phyloP scores from a whole-genome alignment of 2,113 vertebrate genomes.

The Pungitius pungitius region DNA sequence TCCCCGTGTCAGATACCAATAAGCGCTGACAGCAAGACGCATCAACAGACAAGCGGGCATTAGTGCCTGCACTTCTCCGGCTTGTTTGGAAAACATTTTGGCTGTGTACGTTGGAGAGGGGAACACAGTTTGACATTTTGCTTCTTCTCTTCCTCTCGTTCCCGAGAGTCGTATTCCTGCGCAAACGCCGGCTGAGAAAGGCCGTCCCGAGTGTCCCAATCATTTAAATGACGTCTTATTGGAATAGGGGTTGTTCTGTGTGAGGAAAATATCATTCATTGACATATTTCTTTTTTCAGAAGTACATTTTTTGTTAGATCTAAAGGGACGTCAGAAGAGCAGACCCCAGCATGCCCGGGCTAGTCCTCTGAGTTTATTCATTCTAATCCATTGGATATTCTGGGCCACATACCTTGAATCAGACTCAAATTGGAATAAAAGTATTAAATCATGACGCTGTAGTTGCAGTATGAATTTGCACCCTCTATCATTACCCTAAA shows the following conservation, averaged over 20 bases:
- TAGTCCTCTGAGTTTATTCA: not conserved
- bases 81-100: conserved; percentile 18
- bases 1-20: conserved; percentile 10
- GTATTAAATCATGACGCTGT: not conserved
- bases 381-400: not conserved
- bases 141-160: not conserved
- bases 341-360: not conserved
- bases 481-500: conserved; percentile 9
- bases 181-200: not conserved
- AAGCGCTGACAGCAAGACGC: conserved; percentile 9
- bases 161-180: not conserved
- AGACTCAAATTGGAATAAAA: not conserved
- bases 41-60: not conserved
- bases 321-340: too few species aligned
- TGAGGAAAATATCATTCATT: not conserved
- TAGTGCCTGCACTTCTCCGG: not conserved
- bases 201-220: not conserved
- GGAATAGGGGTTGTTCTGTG: not conserved
- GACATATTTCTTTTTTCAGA: not conserved
- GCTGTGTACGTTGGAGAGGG: not conserved
- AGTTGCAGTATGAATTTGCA: conserved; percentile 10
- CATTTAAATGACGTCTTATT: not conserved
- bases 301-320: not conserved
- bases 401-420: not conserved
- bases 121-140: not conserved